These are phyloP conservation scores for Neotoma lepida DNA, from an alignment of 2,113 vertebrate genomes.

Conservation along the genomic window DNA sequence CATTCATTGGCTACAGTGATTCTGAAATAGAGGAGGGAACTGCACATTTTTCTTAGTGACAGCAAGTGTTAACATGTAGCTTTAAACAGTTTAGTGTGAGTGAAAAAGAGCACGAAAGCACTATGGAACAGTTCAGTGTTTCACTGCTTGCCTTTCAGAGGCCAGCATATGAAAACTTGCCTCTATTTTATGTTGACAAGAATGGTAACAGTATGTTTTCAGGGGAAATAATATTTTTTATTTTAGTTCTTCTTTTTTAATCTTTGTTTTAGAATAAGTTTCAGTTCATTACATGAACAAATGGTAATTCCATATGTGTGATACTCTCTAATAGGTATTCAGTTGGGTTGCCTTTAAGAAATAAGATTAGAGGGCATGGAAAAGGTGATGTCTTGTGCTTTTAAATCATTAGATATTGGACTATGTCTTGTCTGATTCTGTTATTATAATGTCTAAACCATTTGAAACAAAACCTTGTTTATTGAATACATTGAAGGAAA, in stretches of 20 bases:
- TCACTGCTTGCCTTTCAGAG: neutral
- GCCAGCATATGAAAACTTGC: slow-evolving; percentile 35
- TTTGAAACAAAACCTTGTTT: neutral
- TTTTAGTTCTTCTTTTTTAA: slow-evolving; percentile 46
- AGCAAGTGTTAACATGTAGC: slow-evolving; percentile 52
- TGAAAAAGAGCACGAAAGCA: slow-evolving; percentile 1
- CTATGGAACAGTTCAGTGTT: neutral
- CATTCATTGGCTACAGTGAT: slow-evolving; percentile 50
- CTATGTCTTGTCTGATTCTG: neutral
- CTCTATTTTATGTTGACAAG: slow-evolving; percentile 8
- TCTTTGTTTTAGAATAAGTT: neutral
- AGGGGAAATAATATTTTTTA: slow-evolving; percentile 41
- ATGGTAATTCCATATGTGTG: neutral
- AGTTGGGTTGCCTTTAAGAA: slow-evolving; percentile 42
- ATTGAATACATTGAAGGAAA: neutral
- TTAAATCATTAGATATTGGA: slow-evolving; percentile 19
- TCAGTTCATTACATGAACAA: slow-evolving; percentile 22
- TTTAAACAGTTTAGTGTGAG: slow-evolving; percentile 33
- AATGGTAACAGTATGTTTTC: neutral
- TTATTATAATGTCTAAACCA: neutral
- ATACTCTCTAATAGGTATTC: neutral
- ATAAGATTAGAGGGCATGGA: neutral
- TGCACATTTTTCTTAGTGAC: slow-evolving; percentile 72
- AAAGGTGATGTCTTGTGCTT: neutral
- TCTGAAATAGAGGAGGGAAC: slow-evolving; percentile 22